phyloP scores from a whole-genome alignment of 2,113 vertebrate genomes.

The Lasiurus borealis region DNA sequence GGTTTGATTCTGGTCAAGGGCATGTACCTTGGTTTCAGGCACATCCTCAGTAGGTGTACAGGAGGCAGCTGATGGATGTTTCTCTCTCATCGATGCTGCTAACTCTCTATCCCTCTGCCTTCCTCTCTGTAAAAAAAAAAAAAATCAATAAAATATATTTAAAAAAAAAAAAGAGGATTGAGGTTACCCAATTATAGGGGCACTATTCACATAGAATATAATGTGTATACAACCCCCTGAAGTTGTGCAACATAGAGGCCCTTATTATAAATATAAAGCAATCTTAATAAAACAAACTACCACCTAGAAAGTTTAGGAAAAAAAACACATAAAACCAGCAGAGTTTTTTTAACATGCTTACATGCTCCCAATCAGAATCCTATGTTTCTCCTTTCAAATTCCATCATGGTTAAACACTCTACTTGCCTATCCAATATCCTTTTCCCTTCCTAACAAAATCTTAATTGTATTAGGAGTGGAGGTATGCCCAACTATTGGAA shows the following conservation, averaged over 20 bases:
- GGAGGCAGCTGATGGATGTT: too few relatives aligned
- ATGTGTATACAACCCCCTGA: neutral
- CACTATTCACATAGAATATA: neutral
- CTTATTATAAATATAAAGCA: neutral
- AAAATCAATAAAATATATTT: too few relatives aligned
- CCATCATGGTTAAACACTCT: neutral
- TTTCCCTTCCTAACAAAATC: neutral
- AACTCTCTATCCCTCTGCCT: too few relatives aligned
- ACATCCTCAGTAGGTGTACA: too few relatives aligned
- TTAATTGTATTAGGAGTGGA: slow-evolving; percentile 14
- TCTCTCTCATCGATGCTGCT: too few relatives aligned
- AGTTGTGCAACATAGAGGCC: neutral
- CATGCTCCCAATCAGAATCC: neutral
- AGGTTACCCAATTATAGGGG: neutral
- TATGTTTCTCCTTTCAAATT: slow-evolving; percentile 15
- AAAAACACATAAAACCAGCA: neutral
- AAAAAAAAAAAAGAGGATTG: neutral
- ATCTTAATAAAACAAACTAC: slow-evolving; percentile 31
- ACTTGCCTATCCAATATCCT: neutral
- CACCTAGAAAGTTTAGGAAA: neutral
- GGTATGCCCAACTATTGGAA: neutral
- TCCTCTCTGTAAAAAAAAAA: too few relatives aligned
- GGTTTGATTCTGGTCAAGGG: too few relatives aligned
- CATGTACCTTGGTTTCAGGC: too few relatives aligned
- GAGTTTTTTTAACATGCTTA: neutral